Evolutionary conservation across 1,140 invertebrate species (phyloP), one percentile per base, ranked within the genome.

Genomic region (Diorhabda carinulata): DNA sequence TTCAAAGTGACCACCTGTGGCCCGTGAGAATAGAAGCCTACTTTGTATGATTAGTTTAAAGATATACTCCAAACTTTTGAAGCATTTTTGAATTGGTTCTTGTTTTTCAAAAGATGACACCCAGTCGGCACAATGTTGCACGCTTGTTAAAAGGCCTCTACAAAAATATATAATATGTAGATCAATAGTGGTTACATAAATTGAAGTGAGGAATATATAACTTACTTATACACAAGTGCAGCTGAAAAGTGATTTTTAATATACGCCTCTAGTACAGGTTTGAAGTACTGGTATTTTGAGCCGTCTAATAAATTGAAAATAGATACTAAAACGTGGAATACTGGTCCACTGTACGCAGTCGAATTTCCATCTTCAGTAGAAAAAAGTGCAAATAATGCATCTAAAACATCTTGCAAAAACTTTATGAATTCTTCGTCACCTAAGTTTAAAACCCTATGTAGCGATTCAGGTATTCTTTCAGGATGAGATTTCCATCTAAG

Each of bases 21-120:
- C 94, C 10, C 92, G 85, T 0, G 94, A 89, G 85, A 97, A 98
- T 3, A 98, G 81, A 10, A 93, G 79, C 42, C 96, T 85, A 44
- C 96, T 98, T 72, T 96, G 92, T 8, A 98, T 95, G 4, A 98
- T 93, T 73, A 99, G 90, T 75, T 98, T 95, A 81, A 98, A 96
- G 74, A 98, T 94, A 71, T 96, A 97, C 80, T 97, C 95, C 5
- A 98, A 84, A 1, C 95, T 95, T 63, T 91, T 88, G 70, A 96
- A 95, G 78, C 94, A 96, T 75, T 94, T 95, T 74, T 94, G 89
- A 57, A 96, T 94, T 0, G 93, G 90, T 76, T 95, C 92, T 72
- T 95, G 93, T 59, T 92, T 90, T 70, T 95, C 93, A 0, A 90
- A 89, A 2, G 90, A 88, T 2, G 88, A 88, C n/a, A 94, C 91